Evolutionary conservation across 2,888 invertebrate genomes (phyloP).

Genomic region (Abrostola tripartita): DNA sequence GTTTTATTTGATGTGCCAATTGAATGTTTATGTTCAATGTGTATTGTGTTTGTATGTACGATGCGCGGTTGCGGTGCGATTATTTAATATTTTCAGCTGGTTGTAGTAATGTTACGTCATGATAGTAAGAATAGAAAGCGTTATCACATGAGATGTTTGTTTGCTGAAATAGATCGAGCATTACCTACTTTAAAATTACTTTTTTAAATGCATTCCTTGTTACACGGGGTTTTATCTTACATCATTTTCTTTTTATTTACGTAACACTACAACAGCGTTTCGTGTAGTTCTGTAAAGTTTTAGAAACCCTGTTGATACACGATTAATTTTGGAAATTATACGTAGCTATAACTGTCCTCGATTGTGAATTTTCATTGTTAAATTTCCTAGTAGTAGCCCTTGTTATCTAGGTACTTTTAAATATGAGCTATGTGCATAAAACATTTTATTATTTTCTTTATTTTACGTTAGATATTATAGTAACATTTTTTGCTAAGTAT

Average conservation of each 20-base stretch:
- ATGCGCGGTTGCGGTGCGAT: conserved; percentile 5
- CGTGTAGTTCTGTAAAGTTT: background rate
- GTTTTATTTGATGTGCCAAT: conserved; percentile 13
- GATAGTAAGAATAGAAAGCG: conserved; percentile 54
- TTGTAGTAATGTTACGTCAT: conserved; percentile 64
- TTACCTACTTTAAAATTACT: background rate
- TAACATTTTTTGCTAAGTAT: too few species aligned
- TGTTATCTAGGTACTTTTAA: too few species aligned
- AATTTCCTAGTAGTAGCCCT: too few species aligned
- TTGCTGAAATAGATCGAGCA: conserved; percentile 25
- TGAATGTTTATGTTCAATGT: background rate
- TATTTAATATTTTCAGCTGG: conserved; percentile 42
- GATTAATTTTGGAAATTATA: background rate
- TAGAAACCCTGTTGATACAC: background rate
- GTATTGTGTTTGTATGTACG: background rate
- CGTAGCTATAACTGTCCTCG: background rate
- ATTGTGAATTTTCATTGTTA: too few species aligned
- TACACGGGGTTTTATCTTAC: background rate
- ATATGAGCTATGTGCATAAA: too few species aligned
- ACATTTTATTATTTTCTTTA: too few species aligned
- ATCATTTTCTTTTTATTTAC: background rate
- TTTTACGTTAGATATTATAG: too few species aligned
- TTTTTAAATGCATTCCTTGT: background rate
- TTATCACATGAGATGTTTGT: conserved; percentile 38
- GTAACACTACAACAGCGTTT: background rate